Conservation (phyloP, 2,113 vertebrate genomes). For the Vanacampus margaritifer region DNA sequence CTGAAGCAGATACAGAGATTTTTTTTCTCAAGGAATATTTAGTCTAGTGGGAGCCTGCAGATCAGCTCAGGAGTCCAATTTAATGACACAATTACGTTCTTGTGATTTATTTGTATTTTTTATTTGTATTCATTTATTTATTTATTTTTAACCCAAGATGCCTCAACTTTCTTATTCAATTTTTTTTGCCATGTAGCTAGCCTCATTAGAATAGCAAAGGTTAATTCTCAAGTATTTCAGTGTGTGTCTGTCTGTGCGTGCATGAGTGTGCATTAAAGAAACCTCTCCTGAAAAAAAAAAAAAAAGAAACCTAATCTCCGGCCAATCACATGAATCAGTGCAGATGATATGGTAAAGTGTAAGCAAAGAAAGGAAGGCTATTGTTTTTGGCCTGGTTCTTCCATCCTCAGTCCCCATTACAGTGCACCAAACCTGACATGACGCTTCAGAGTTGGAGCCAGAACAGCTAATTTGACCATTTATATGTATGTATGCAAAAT, state of each 20-base stretch:
- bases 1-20: background rate
- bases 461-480: conserved; percentile 62
- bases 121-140: too few relatives aligned
- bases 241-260: background rate
- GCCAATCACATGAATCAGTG: conserved; percentile 55
- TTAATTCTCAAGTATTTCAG: background rate
- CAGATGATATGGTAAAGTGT: conserved; percentile 27
- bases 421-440: conserved; percentile 26
- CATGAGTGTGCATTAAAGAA: background rate
- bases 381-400: conserved; percentile 39
- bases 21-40: background rate
- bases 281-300: too few relatives aligned
- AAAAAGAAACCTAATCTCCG: conserved; percentile 44
- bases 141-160: background rate
- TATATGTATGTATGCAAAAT: conserved; percentile 71
- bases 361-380: conserved; percentile 26
- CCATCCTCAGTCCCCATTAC: conserved; percentile 22
- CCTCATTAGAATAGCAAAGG: background rate
- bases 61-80: background rate
- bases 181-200: background rate
- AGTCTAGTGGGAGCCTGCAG: background rate
- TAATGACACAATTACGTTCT: background rate
- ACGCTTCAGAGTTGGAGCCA: conserved; percentile 37
- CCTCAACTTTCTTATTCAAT: background rate
- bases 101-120: background rate